A percentile compares a stretch with the other conserved stretches of the same genome.
phyloP scores from a whole-genome alignment of 2,797 vertebrate species.

The Gila robusta region DNA sequence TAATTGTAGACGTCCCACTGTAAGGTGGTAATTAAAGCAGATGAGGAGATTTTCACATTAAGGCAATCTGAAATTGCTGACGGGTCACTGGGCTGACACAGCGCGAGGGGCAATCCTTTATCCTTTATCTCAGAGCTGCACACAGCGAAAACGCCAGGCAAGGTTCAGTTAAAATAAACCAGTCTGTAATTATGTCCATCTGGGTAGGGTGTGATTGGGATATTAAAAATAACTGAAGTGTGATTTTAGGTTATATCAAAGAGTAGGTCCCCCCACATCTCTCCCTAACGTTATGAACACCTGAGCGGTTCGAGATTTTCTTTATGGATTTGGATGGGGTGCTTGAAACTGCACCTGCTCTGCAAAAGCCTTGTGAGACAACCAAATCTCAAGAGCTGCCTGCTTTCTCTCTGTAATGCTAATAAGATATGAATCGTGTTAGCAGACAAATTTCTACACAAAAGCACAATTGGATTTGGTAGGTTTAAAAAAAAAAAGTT shows the following conservation, averaged over 20 bases:
- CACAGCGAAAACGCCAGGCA: conserved; percentile 68
- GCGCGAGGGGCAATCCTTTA: conserved; percentile 73
- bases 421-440: conserved; percentile 43
- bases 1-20: conserved; percentile 74
- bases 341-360: conserved; percentile 65
- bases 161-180: conserved; percentile 77
- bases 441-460: not conserved
- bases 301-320: conserved; percentile 71
- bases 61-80: conserved; percentile 77
- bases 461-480: not conserved
- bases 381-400: conserved; percentile 21
- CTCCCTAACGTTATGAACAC: conserved; percentile 71
- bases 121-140: conserved; percentile 83
- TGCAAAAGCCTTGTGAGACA: conserved; percentile 47
- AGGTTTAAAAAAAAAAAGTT: not conserved
- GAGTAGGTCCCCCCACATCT: conserved; percentile 47
- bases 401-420: conserved; percentile 24
- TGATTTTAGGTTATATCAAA: conserved; percentile 74
- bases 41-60: conserved; percentile 78
- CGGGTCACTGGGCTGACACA: conserved; percentile 72
- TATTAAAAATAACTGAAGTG: conserved; percentile 71
- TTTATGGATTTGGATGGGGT: conserved; percentile 60
- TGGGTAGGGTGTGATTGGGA: conserved; percentile 78
- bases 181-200: conserved; percentile 82
- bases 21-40: conserved; percentile 78